A percentile compares a stretch with the other conserved stretches of the same genome.
Conservation (phyloP, 1,140 invertebrate species). For the Steinernema feltiae region DNA sequence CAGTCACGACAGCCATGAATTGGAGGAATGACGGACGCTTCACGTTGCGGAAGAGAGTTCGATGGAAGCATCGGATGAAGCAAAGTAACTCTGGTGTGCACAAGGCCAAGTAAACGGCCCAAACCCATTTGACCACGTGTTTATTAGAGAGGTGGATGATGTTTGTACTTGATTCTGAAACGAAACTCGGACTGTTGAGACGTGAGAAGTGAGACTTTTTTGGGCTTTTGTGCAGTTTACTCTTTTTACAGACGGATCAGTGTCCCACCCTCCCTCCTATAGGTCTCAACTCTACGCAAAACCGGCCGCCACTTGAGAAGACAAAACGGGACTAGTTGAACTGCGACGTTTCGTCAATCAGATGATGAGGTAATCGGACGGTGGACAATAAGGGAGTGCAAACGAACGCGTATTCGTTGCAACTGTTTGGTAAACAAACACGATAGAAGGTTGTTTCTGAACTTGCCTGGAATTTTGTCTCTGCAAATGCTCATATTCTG, state of each 20-base stretch:
- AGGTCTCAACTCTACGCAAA: no score
- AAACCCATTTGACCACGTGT: slow-evolving; percentile 54
- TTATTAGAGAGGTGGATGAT: slow-evolving; percentile 43
- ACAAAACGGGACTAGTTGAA: no score
- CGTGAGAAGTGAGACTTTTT: background rate
- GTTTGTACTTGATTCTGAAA: slow-evolving; percentile 45
- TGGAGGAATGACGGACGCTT: slow-evolving; percentile 47
- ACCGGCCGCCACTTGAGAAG: no score
- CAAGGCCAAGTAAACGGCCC: slow-evolving; percentile 46
- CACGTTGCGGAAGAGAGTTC: slow-evolving; percentile 53
- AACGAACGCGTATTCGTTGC: background rate
- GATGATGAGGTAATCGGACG: background rate
- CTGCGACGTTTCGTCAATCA: background rate
- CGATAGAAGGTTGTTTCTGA: background rate
- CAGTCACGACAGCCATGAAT: slow-evolving; percentile 46
- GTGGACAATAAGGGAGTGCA: background rate
- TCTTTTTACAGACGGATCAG: no score
- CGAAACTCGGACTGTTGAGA: slow-evolving; percentile 18
- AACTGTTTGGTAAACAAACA: background rate
- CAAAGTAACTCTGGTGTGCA: slow-evolving; percentile 49
- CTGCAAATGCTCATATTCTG: slow-evolving; percentile 52
- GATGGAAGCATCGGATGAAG: slow-evolving; percentile 50
- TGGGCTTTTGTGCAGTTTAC: background rate
- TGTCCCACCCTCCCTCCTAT: no score
- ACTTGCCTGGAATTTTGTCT: slow-evolving; percentile 48